These are phyloP conservation scores for Podarcis cretensis DNA, from an alignment of 2,113 vertebrate genomes.

Conservation along the genomic window DNA sequence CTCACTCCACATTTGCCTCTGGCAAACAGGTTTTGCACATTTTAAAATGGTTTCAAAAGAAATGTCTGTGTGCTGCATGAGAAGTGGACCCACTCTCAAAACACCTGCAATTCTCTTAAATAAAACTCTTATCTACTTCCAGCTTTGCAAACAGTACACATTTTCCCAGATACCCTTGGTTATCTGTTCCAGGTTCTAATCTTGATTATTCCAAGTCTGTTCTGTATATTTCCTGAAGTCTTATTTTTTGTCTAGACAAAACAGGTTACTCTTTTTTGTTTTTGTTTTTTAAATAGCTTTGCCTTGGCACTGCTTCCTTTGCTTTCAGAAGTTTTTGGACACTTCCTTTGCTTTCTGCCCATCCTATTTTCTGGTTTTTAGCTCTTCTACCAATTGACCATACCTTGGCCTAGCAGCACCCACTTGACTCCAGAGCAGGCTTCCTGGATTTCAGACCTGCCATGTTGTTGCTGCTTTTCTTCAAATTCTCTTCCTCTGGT, in stretches of 20 bases:
- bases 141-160: neutral
- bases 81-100: neutral
- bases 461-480: neutral
- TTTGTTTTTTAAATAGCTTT: neutral
- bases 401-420: neutral
- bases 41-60: neutral
- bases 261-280: neutral
- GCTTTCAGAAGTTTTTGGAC: neutral
- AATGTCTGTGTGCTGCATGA: neutral
- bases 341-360: neutral
- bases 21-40: too few species aligned
- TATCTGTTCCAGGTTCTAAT: neutral
- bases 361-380: neutral
- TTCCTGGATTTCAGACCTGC: neutral
- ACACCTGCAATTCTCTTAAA: neutral
- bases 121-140: neutral
- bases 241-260: neutral
- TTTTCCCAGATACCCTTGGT: neutral
- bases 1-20: too few species aligned
- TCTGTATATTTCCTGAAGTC: neutral
- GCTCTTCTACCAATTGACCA: too few species aligned
- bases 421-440: neutral
- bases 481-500: neutral
- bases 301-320: neutral
- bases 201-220: neutral